Evolutionary conservation across 2,113 vertebrate species (phyloP), one percentile per base, ranked within the genome.

Genomic region (Empidonax alnorum): DNA sequence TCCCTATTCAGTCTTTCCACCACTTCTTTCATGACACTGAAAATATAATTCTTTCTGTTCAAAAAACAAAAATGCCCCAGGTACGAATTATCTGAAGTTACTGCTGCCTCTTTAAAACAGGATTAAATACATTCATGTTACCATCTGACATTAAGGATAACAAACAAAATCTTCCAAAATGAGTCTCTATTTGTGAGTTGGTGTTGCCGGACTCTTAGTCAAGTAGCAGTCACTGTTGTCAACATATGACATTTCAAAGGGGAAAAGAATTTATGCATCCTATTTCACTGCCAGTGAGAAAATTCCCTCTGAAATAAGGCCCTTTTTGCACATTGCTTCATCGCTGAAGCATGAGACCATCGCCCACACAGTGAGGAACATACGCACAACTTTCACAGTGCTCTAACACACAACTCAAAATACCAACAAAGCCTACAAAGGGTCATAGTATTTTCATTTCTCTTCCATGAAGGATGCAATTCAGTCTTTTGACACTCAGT

Each of bases 201-300:
- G 25, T 68, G 49, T 9, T 68, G 44, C 49, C 42, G 62, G 52
- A 68, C 46, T 67, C 37, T 5, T 10, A 71, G 61, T 33, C 65
- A 58, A 81, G 65, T 4, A 62, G 33, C 49, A 86, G 63, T 24
- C 24, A 10, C 59, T 66, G 24, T 1, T 44, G 77, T 82, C 55
- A 84, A 62, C 16, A 72, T 61, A 89, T 68, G 78, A 85, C 75
- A 87, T 92, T 96, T 92, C 58, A 66, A 75, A 69, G 37, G 35
- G 15, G 35, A 73, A 62, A 82, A 80, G 21, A 83, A 90, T 61
- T 68, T n/a, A 55, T 9, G 1, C 63, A 72, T 63, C 12, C 33
- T 22, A n/a, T 61, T 87, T 82, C 74, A 27, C 33, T 63, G 47
- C 47, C 73, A 71, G 73, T 22, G 44, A 78, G 37, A 62, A 71